These are phyloP conservation scores for Epizoanthus scotinus DNA, from an alignment of 92 coral and sea anemone species.

Conservation along the genomic window DNA sequence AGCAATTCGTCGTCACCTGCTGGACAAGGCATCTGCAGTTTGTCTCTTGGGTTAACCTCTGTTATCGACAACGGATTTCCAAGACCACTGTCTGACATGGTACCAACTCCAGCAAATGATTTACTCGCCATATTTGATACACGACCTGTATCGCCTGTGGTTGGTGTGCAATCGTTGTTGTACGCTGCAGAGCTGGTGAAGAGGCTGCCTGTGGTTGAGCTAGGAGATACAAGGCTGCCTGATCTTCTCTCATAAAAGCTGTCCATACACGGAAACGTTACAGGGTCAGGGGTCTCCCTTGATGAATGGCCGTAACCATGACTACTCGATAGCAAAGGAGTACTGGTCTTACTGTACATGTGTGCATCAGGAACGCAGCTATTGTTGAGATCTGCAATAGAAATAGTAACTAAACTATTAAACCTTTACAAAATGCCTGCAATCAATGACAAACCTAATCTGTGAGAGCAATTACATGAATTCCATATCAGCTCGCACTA, in stretches of 20 bases:
- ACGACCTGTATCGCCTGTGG: neutral
- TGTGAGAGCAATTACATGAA: neutral
- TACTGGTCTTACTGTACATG: neutral
- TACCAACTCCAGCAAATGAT: neutral
- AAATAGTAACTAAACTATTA: neutral
- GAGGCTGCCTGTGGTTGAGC: conserved; percentile 3
- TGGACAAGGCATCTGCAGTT: neutral
- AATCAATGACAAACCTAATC: neutral
- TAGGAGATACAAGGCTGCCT: neutral
- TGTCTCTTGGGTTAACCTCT: too few relatives aligned
- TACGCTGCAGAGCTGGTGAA: neutral
- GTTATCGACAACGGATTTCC: conserved; percentile 17
- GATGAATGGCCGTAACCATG: neutral
- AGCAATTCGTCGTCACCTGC: neutral
- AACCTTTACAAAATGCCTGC: too few relatives aligned
- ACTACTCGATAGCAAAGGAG: conserved; percentile 6
- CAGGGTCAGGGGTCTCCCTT: neutral
- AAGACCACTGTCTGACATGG: conserved; percentile 33
- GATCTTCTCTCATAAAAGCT: conserved; percentile 41
- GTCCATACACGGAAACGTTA: conserved; percentile 55
- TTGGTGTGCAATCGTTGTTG: conserved; percentile 12
- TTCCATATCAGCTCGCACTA: too few relatives aligned
- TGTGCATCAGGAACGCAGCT: neutral
- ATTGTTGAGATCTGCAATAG: neutral
- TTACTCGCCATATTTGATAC: neutral